Percentiles rank a stretch among this genome's conserved stretches.
Evolutionary conservation across 2,888 invertebrate species (phyloP).

Genomic region (Ormyrus thymus): DNA sequence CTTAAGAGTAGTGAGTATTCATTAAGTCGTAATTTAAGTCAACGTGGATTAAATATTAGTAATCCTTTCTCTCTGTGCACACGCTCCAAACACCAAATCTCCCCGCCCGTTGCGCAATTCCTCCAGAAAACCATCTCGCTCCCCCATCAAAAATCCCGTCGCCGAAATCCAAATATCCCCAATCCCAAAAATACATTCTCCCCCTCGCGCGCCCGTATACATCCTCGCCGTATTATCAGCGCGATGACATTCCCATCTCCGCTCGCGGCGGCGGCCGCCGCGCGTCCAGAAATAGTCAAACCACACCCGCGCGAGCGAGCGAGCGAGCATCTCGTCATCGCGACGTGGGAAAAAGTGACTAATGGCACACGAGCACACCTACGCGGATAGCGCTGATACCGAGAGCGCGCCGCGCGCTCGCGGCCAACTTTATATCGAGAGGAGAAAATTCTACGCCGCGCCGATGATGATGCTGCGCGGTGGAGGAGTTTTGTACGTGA

Average conservation of each 20-base stretch:
- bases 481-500: too few relatives aligned
- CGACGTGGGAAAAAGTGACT: constrained; percentile 48
- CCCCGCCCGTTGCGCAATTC: too few relatives aligned
- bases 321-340: constrained; percentile 34
- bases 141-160: too few relatives aligned
- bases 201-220: neutral
- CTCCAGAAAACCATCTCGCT: too few relatives aligned
- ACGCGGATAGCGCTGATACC: neutral
- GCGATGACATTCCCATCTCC: neutral
- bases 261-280: neutral
- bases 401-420: constrained; percentile 11
- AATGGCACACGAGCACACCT: constrained; percentile 11
- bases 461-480: too few relatives aligned
- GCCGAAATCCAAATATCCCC: too few relatives aligned
- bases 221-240: constrained; percentile 22
- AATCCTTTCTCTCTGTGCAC: too few relatives aligned
- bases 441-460: neutral
- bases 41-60: too few relatives aligned
- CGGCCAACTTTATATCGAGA: neutral
- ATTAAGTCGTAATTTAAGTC: too few relatives aligned
- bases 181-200: too few relatives aligned
- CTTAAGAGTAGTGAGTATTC: too few relatives aligned
- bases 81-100: too few relatives aligned
- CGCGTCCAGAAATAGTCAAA: constrained; percentile 50
- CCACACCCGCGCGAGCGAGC: constrained; percentile 42